These are phyloP conservation scores for Mythimna albipuncta DNA, from an alignment of 2,888 invertebrate genomes.

Conservation along the genomic window DNA sequence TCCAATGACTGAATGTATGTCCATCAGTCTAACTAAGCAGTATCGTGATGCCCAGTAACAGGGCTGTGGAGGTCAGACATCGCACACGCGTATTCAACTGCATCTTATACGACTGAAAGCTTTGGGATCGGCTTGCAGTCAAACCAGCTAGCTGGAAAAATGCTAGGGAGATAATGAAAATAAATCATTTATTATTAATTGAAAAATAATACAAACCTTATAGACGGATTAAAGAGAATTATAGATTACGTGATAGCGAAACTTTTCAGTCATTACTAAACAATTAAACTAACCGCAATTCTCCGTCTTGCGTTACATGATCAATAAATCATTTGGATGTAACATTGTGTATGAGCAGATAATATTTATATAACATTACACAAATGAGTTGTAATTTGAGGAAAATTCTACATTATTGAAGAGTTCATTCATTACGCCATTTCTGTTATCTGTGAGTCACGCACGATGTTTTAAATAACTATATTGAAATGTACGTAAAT, in stretches of 20 bases:
- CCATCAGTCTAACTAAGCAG: too few relatives aligned
- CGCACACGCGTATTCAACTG: too few relatives aligned
- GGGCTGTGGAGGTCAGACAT: too few relatives aligned
- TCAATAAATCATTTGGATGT: not conserved
- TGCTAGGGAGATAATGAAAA: too few relatives aligned
- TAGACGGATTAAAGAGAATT: not conserved
- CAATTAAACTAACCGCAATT: not conserved
- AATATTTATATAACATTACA: not conserved
- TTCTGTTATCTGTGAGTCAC: conserved; percentile 55
- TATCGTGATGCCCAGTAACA: too few relatives aligned
- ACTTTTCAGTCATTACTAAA: not conserved
- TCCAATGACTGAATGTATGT: too few relatives aligned
- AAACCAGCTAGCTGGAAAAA: too few relatives aligned
- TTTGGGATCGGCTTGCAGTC: too few relatives aligned
- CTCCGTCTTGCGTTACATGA: conserved; percentile 18
- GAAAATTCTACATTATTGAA: conserved; percentile 39
- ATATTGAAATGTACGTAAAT: conserved; percentile 40
- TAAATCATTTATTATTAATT: too few relatives aligned
- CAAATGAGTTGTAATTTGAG: conserved; percentile 33
- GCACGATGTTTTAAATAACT: conserved; percentile 18
- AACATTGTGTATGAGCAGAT: not conserved
- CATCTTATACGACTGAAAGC: too few relatives aligned
- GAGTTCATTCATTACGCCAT: conserved; percentile 49
- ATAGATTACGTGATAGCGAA: not conserved
- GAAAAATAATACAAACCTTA: not conserved